Base-by-base conservation (phyloP, 2,888 invertebrate genomes). In the Caenorhabditis becei region DNA sequence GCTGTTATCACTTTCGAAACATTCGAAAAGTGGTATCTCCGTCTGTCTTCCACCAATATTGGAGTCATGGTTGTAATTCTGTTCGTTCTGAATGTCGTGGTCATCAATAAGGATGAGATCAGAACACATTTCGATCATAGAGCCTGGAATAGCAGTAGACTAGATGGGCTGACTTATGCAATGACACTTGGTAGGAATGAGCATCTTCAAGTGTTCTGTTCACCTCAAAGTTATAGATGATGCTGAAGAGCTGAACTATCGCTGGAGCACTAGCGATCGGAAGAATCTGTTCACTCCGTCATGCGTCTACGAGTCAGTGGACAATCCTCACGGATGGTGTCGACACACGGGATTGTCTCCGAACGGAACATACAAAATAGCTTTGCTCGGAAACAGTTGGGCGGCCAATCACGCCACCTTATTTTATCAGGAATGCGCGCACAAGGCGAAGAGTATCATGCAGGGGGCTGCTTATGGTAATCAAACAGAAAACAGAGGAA, bases 21-120 rank as follows among this genome's bases (percentile, higher is more conserved):
- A 2, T 78, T 59, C 35, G 77, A 78, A 20, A 78, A 71, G 35
- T 71, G 71, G 77, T 78, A 78, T 37, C 59, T 78, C 10, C 32
- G 44, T 16, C 24, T 78, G 5, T 63, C 77, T 1, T 70, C 58
- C 5, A 28, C 56, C 5, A 62, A 10, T 23, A 47, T 71, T 8
- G 58, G 24, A 10, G 0, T 65, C 18, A 20, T 78, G 0, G 58
- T 70, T 2, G 10, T 41, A 1, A 2, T 59, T 5, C 16, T 78
- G n/a, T 71, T 71, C 47, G 8, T 65, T 44, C 2, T 26, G 16
- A 78, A 53, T 53, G 51, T 78, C 0, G 20, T 59, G 0, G 24
- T 54, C 0, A 70, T 78, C 1, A 49, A 78, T 11, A 78, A 53
- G 41, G 51, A 78, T n/a, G 37, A 63, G 1, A 62, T 70, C 10